Percentiles rank a stretch among this genome's conserved stretches.
Conservation (phyloP, 2,113 vertebrate genomes). For the Fregetta grallaria region DNA sequence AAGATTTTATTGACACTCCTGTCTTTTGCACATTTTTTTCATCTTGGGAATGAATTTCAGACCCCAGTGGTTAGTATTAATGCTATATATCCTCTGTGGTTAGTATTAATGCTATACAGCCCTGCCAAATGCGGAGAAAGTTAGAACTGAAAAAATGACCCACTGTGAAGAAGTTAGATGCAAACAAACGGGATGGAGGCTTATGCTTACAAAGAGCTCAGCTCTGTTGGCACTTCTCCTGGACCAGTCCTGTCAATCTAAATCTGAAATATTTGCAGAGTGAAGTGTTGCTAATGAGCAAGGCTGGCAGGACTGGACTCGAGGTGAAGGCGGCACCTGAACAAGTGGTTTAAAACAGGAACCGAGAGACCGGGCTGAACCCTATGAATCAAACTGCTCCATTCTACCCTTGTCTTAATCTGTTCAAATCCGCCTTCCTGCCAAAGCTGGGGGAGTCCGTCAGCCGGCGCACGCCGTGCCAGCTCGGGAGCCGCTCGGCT, state of each 20-base stretch:
- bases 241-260: constrained; percentile 24
- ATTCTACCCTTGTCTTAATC: neutral
- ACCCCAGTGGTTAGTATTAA: neutral
- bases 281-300: constrained; percentile 51
- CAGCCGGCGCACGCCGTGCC: fast-evolving
- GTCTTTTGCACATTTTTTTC: neutral
- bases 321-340: neutral
- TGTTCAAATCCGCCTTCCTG: neutral
- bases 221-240: constrained; percentile 32
- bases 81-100: constrained; percentile 34
- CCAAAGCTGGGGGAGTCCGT: neutral
- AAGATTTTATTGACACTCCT: constrained; percentile 13
- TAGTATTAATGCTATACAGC: neutral
- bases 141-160: neutral
- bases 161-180: neutral
- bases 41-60: constrained; percentile 36
- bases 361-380: neutral
- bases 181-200: neutral
- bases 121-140: neutral
- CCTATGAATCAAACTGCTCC: neutral
- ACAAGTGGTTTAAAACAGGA: neutral
- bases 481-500: neutral
- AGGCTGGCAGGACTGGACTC: neutral
- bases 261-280: constrained; percentile 45
- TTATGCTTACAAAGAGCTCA: constrained; percentile 28